Conservation (phyloP, 2,888 invertebrate genomes). For the Microctonus aethiopoides region DNA sequence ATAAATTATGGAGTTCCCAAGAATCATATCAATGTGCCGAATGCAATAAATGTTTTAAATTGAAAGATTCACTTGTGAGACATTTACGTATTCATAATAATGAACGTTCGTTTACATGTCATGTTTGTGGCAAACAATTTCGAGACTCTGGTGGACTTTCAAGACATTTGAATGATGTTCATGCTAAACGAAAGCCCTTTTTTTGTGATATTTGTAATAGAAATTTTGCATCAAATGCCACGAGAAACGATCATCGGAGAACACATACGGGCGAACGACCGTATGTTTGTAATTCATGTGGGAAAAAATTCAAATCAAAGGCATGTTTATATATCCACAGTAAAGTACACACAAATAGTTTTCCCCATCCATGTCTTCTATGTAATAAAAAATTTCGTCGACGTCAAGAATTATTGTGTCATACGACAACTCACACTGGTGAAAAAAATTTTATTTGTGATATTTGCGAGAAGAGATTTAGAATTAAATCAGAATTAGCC, state of each 20-base stretch:
- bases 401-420: constrained; percentile 67
- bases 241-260: constrained; percentile 63
- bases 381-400: constrained; percentile 72
- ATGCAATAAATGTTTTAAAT: constrained; percentile 68
- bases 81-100: constrained; percentile 68
- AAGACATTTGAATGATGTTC: constrained; percentile 63
- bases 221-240: constrained; percentile 62
- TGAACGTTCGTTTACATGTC: constrained; percentile 64
- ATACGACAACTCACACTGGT: constrained; percentile 68
- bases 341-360: constrained; percentile 67
- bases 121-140: constrained; percentile 66
- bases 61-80: constrained; percentile 69
- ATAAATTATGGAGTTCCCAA: constrained; percentile 16
- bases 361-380: constrained; percentile 65
- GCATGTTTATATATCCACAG: constrained; percentile 68
- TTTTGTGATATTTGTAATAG: constrained; percentile 60
- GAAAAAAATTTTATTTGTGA: constrained; percentile 67
- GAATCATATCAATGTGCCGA: constrained; percentile 67
- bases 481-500: constrained; percentile 68
- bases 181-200: constrained; percentile 61
- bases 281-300: constrained; percentile 67
- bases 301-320: constrained; percentile 66
- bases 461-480: constrained; percentile 69
- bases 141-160: constrained; percentile 62
- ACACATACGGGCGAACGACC: constrained; percentile 63